Evolutionary conservation across 2,113 vertebrate species (phyloP), one percentile per base, ranked within the genome.

Genomic region (Nettapus auritus): DNA sequence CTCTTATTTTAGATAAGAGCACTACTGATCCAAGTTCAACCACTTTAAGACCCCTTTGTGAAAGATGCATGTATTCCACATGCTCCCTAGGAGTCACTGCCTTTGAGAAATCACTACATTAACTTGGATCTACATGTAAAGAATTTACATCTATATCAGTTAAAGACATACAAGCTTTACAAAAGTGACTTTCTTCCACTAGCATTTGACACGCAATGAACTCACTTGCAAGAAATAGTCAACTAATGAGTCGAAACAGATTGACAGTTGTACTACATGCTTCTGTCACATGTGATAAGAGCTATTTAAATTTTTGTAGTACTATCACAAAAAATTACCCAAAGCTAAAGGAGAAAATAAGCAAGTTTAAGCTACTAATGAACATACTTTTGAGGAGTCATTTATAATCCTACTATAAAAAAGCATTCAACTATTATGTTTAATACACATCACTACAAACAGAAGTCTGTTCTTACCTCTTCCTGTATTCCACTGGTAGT

Each of bases 401-500:
- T 40, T 74, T 44, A 69, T 12, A 22, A 8, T 86, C 14, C 29
- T 82, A 52, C 15, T 81, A 17, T 33, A 52, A 85, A 79, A 68
- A 9, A 77, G 26, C 22, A 79, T 14, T 90, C 31, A 34, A 74
- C 34, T 18, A 74, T 33, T 18, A 63, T 2, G 1, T 52, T 77
- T 81, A 77, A 20, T 46, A 86, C 6, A 79, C 9, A 71, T 25
- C 4, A n/a, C 22, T 53, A 33, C 50, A 59, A 81, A 52, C 13
- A 82, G 33, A 67, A 8, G 12, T 92, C 78, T 94, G 29, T 84
- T 55, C 98, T 98, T 97, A 99, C 99, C 98, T 99, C 99, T 42
- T 99, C 99, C 96, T 99, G 99, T 96, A 99, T 98, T 50, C 99
- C 98, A 86, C 98, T 97, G 67, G 97, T 97, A 87, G 98, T 98